These are phyloP conservation scores for Psittacula echo DNA, from an alignment of 2,797 vertebrate species.

Conservation along the genomic window DNA sequence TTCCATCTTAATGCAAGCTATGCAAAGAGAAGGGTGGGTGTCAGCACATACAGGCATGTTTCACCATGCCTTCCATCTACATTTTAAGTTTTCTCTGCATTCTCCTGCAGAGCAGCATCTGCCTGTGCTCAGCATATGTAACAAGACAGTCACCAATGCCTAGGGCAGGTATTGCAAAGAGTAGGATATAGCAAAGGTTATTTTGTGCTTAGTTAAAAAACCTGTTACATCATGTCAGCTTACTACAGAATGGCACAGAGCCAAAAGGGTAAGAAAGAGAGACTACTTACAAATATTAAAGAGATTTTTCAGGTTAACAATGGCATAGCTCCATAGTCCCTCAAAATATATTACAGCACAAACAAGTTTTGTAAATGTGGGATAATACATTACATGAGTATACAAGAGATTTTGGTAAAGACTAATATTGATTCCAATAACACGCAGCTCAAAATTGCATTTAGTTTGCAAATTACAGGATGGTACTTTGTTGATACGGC, in stretches of 20 bases:
- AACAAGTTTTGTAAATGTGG: neutral
- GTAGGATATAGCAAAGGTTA: neutral
- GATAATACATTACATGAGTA: neutral
- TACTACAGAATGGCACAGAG: neutral
- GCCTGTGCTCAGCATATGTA: neutral
- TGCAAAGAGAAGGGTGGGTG: neutral
- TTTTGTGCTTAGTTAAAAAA: neutral
- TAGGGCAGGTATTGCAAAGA: neutral
- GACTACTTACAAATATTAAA: neutral
- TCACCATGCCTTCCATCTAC: neutral
- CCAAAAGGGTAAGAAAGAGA: neutral
- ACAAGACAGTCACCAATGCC: neutral
- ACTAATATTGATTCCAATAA: neutral
- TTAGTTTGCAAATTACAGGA: neutral
- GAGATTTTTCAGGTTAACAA: conserved; percentile 23
- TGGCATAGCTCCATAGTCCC: neutral
- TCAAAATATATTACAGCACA: neutral
- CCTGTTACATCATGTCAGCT: neutral
- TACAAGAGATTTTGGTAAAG: neutral
- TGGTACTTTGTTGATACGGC: neutral
- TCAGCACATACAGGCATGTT: neutral
- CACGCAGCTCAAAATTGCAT: neutral
- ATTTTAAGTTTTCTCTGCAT: neutral
- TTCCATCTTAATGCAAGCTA: neutral
- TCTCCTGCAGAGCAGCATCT: neutral